Evolutionary conservation across 2,888 invertebrate species (phyloP), one percentile per base, ranked within the genome.

Genomic region (Spodoptera exigua): DNA sequence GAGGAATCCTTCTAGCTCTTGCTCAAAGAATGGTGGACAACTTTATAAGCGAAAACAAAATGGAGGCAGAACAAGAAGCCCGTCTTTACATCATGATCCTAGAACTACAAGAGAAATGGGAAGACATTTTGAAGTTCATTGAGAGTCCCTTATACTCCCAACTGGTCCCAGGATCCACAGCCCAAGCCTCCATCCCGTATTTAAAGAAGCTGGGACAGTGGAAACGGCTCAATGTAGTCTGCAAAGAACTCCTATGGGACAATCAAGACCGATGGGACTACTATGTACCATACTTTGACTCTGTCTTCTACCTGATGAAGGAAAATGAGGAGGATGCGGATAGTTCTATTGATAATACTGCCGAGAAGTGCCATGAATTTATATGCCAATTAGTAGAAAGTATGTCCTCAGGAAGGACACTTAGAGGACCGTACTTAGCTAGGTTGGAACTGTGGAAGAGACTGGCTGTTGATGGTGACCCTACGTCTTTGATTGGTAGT

Each of bases 11-110:
- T 21, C 95, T 99, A 32, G 96, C 97, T 2, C 93, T 99, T 62
- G 99, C 99, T 5, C 98, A 99, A 88, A 95, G 98, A 86, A 99
- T 99, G 99, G 96, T 99, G 27, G 96, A 97, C 76, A 99, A 99
- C 87, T 96, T 98, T 84, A 96, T 98, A 55, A 94, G 95, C 4
- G 98, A 98, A 67, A 96, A 97, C 74, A 98, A 98, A 93, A 95
- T 98, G 82, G 98, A 98, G 85, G 98, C 98, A 0, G 99, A 99
- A 86, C 98, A 98, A 89, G 99, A 99, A 89, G 97, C 98, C 0
- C 96, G 98, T 59, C 95, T 99, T 41, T 99, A 98, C 90, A 94
- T 99, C 56, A 97, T 98, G 95, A 97, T 99, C 64, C 76, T 94
- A 16, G 91, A 98, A 80, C 92, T 96, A 13, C 96, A 97, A 87